Conservation (phyloP, 2,797 vertebrate species). For the Phalanger gymnotis region DNA sequence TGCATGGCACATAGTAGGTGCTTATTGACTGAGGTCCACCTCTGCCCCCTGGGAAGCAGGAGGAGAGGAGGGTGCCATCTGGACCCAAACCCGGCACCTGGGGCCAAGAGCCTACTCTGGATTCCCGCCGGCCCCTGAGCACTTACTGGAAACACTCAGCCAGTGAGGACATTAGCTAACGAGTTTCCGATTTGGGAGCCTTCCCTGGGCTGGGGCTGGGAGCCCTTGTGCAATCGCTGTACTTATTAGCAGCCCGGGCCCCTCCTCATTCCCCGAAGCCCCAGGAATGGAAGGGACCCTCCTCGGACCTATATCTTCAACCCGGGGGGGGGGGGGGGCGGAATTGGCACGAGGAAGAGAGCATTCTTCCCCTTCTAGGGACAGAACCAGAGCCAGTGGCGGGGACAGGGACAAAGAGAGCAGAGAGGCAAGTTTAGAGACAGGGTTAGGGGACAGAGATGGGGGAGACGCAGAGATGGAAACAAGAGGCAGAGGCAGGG, state of each 20-base stretch:
- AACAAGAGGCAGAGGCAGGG: neutral
- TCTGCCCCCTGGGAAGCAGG: neutral
- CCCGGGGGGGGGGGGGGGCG: neutral
- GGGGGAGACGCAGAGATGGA: neutral
- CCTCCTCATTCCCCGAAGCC: neutral
- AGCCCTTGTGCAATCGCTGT: neutral
- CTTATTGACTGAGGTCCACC: neutral
- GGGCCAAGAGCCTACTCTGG: neutral
- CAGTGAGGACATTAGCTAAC: neutral
- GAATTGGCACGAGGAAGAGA: no score
- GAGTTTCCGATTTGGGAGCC: neutral
- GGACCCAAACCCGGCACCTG: neutral
- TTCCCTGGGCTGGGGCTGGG: neutral
- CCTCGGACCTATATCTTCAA: neutral
- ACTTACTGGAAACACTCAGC: neutral
- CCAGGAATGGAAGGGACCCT: neutral
- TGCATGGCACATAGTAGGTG: neutral
- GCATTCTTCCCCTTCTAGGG: neutral
- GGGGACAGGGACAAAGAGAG: neutral
- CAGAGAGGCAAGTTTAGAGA: neutral
- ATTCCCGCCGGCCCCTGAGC: neutral
- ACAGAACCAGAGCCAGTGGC: neutral
- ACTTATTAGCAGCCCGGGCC: neutral
- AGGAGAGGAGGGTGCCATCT: neutral
- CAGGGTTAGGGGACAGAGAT: neutral